These are phyloP conservation scores for Salvelinus namaycush DNA, from an alignment of 2,113 vertebrate species.

Conservation along the genomic window DNA sequence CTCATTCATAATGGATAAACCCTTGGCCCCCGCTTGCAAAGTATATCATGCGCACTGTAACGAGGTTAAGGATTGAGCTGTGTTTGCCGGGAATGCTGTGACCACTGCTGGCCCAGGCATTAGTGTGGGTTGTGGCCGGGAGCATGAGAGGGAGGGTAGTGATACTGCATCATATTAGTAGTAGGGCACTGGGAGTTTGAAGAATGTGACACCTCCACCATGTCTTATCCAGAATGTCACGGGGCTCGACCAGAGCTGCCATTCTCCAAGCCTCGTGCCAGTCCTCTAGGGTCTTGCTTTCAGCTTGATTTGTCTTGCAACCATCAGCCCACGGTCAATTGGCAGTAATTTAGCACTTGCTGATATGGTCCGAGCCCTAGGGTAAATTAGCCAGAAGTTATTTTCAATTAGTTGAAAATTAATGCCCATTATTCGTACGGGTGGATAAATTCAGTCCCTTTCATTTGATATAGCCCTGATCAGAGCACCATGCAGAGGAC, in stretches of 20 bases:
- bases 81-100: conserved; percentile 62
- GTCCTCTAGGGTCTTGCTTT: neutral
- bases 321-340: conserved; percentile 18
- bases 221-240: neutral
- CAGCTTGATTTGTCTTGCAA: conserved; percentile 10
- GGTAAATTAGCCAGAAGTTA: conserved; percentile 29
- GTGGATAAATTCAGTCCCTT: conserved; percentile 3
- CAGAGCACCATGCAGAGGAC: neutral
- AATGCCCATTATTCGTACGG: conserved; percentile 11
- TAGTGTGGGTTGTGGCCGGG: conserved; percentile 25
- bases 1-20: conserved; percentile 76
- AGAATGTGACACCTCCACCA: conserved; percentile 2
- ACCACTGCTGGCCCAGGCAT: conserved; percentile 51
- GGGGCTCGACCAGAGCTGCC: neutral
- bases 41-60: conserved; percentile 70
- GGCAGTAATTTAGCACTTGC: conserved; percentile 10
- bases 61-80: conserved; percentile 71
- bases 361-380: conserved; percentile 25
- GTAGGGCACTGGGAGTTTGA: neutral
- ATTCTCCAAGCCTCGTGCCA: neutral
- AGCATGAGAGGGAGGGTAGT: conserved; percentile 11
- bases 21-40: conserved; percentile 57
- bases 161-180: neutral
- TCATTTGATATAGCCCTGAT: conserved; percentile 11
- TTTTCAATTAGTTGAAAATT: conserved; percentile 30